A percentile compares a stretch with the other conserved stretches of the same genome.
Evolutionary conservation across 2,888 invertebrate genomes (phyloP).

Genomic region (Tinea pellionella): DNA sequence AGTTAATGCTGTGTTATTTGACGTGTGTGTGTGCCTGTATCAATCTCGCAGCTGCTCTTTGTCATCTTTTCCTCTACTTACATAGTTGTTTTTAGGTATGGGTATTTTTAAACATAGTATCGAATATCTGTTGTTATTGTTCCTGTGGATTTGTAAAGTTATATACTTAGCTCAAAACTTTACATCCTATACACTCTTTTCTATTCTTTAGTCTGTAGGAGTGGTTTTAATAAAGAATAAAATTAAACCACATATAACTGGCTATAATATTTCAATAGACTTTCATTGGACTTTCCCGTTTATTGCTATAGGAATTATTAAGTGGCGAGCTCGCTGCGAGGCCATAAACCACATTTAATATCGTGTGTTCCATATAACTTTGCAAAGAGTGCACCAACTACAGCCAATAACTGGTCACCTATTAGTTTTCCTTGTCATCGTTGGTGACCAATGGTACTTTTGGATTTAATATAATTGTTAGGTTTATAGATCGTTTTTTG

Average conservation of each 20-base stretch:
- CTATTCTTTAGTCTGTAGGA: too few relatives aligned
- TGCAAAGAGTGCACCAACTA: neutral
- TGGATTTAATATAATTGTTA: neutral
- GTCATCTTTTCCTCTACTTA: neutral
- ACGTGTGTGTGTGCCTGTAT: neutral
- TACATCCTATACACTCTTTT: too few relatives aligned
- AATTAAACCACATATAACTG: too few relatives aligned
- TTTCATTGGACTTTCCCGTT: neutral
- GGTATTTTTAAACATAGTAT: neutral
- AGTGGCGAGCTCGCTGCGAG: conserved; percentile 1
- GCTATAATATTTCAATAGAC: neutral
- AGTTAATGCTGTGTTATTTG: conserved; percentile 14
- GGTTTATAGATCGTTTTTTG: too few relatives aligned
- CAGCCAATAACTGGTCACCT: neutral
- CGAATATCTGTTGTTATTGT: too few relatives aligned
- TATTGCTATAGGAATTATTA: conserved; percentile 4
- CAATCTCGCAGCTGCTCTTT: neutral
- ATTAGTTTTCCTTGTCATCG: neutral
- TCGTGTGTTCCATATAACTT: neutral
- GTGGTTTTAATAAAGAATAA: too few relatives aligned
- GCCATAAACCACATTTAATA: conserved; percentile 13
- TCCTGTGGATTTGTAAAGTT: too few relatives aligned
- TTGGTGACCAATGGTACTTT: neutral
- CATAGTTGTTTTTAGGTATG: conserved; percentile 9
- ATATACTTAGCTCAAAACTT: too few relatives aligned